Evolutionary conservation across 2,888 invertebrate species (phyloP), one percentile per base, ranked within the genome.

Genomic region (Mythimna impura): DNA sequence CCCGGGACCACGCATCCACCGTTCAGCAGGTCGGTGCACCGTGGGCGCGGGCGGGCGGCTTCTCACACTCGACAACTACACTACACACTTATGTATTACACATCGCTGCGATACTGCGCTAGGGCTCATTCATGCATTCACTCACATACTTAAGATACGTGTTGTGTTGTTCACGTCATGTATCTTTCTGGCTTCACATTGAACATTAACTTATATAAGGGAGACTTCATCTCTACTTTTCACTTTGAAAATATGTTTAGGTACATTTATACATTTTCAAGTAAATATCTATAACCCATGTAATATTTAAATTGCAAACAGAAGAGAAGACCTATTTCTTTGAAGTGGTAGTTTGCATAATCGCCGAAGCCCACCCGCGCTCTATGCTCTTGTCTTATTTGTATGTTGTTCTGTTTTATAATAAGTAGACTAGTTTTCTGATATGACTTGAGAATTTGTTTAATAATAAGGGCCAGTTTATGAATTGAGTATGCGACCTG

Each of bases 21-120:
- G 97, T 98, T 89, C 98, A 98, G 96, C 98, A 98, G 98, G 98
- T 98, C 96, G 97, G 97, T 97, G 91, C 87, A 87, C 89, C 88
- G 85, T 82, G 92, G 93, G 94, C 93, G 95, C 93, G 95, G 94
- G 95, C 94, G 94, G 94, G 94, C 94, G 89, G 92, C 92, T 91
- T 91, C 87, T 81, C 78, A 87, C 84, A 88, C 81, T 86, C 81
- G 71, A 83, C 73, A 84, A 68, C 65, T 47, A 82, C 81, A 86
- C 85, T 66, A 47, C 64, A 85, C 81, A 76, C 69, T 85, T 73
- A 86, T 83, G 63, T 83, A 82, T 77, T 83, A 83, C 82, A 85
- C 76, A 80, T 80, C 71, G 52, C 66, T 67, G 60, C 61, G 61
- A 75, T 73, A 74, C 30, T 74, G 73, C 80, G 70, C 73, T 85